Conservation (phyloP, 2,888 invertebrate species). For the Byasa hedistus region DNA sequence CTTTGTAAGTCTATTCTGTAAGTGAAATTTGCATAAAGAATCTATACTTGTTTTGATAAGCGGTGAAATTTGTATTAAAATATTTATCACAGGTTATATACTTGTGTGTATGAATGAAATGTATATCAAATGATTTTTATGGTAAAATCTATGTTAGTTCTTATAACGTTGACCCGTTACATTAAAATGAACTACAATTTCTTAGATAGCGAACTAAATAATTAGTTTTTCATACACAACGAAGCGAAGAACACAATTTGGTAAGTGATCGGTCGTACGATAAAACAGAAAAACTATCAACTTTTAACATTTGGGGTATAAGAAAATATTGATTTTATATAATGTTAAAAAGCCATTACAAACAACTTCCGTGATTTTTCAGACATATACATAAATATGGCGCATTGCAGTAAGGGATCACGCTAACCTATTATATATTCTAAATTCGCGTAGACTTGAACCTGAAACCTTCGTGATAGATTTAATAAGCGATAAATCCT, state of each 20-base stretch:
- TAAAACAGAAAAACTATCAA: neutral
- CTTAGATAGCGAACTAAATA: neutral
- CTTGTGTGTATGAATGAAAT: neutral
- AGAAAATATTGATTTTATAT: neutral
- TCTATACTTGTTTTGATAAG: neutral
- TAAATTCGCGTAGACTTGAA: neutral
- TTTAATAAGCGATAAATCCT: neutral
- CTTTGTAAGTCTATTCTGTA: slow-evolving; percentile 1
- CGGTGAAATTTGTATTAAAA: neutral
- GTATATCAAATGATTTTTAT: neutral
- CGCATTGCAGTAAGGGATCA: neutral
- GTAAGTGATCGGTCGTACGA: neutral
- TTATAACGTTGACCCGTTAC: neutral
- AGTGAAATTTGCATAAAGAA: neutral
- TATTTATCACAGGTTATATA: neutral
- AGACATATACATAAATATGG: neutral
- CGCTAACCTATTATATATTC: neutral
- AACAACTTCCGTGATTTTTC: neutral
- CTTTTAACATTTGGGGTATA: neutral
- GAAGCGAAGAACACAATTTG: neutral
- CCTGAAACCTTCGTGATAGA: neutral
- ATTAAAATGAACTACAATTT: neutral
- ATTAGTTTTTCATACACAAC: neutral
- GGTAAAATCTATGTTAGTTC: no score
- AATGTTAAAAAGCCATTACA: neutral